Evolutionary conservation across 2,888 invertebrate genomes (phyloP).

Genomic region (Lapara coniferarum): DNA sequence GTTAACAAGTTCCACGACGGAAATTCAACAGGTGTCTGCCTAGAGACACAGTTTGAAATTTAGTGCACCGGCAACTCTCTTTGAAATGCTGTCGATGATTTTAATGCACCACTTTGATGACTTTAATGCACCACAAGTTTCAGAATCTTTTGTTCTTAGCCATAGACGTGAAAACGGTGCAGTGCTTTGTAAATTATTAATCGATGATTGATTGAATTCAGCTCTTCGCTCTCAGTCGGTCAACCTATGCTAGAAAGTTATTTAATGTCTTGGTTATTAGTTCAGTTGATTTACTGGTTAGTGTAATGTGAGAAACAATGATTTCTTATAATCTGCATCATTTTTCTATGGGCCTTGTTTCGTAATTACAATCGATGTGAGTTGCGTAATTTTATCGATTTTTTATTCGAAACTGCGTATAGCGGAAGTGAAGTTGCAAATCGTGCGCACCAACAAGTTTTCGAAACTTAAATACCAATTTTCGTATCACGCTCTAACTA

Average conservation of each 20-base stretch:
- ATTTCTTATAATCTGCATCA: background rate
- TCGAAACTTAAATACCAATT: conserved; percentile 21
- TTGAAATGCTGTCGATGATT: background rate
- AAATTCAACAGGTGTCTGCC: background rate
- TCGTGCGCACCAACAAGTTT: conserved; percentile 6
- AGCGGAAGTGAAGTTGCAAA: conserved; percentile 11
- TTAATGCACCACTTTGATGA: background rate
- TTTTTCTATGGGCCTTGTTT: background rate
- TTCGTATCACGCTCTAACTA: conserved; percentile 21
- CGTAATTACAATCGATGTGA: background rate
- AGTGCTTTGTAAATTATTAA: background rate
- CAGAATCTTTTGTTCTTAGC: background rate
- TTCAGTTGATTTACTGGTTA: background rate
- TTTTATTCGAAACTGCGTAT: background rate
- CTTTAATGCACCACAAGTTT: background rate
- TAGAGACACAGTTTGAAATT: background rate
- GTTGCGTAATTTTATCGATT: background rate
- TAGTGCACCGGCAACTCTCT: background rate
- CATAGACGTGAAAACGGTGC: background rate
- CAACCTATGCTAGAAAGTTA: background rate
- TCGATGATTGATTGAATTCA: too few relatives aligned
- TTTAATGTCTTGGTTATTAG: background rate
- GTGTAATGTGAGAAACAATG: too few relatives aligned
- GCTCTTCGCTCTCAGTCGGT: background rate
- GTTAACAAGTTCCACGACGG: background rate